Evolutionary conservation across 1,140 invertebrate genomes (phyloP), one percentile per base, ranked within the genome.

Genomic region (Cryptotermes secundus): DNA sequence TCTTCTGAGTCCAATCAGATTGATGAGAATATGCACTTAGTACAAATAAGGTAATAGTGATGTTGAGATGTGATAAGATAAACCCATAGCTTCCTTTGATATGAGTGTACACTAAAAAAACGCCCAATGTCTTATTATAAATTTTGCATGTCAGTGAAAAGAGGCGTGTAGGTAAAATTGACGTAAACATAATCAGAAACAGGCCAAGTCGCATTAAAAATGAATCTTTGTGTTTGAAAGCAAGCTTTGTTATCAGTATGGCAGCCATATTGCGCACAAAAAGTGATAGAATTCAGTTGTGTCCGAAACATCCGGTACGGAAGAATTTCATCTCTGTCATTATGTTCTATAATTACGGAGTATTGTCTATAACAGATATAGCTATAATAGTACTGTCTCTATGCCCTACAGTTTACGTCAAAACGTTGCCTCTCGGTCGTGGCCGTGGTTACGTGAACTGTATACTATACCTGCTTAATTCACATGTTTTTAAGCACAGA

Each of bases 61-160:
- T 72, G 59, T 72, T 72, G 26, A 72, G 9, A 12, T 72, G 9
- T 72, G 59, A 72, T 72, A 72, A 72, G 59, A 72, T n/a, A 72
- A 26, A n/a, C n/a, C 59, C 26, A 31, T 6, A 31, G 2, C 9
- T 72, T 72, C 59, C 31, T 72, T 72, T 31, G n/a, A 31, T 72
- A 72, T 72, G 59, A n/a, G 26, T 72, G 59, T 72, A 16, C n/a
- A 72, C 59, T 72, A 16, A 72, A n/a, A n/a, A n/a, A 72, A 72
- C 59, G 31, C 59, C 59, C 59, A 72, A 72, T 72, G 59, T 72
- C 26, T 72, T 72, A 72, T 72, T 72, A 72, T 72, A 72, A 72
- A 72, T 72, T 72, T 72, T 72, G 59, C 59, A 72, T 72, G 59
- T 72, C 26, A 72, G 59, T 72, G 59, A 31, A 72, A 49, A 31